Evolutionary conservation across 2,797 vertebrate genomes (phyloP), one percentile per base, ranked within the genome.

Genomic region (Sibirionetta formosa): DNA sequence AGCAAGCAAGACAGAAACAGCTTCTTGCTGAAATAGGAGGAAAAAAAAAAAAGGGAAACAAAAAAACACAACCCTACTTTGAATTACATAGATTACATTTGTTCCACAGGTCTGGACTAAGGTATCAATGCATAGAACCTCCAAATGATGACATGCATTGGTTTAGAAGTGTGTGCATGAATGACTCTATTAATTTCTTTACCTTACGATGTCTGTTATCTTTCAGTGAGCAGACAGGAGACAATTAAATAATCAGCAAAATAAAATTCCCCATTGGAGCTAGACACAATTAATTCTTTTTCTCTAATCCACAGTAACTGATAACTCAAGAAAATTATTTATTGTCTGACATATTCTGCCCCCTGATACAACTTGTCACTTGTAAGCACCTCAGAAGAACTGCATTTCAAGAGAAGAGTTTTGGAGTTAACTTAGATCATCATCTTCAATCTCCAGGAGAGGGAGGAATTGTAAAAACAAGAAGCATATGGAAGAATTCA

Each of bases 401-500:
- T 31, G 8, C 24, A 53, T 80, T 93, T 77, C 12, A 71, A 81
- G 61, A 36, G 11, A 82, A 87, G 50, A 50, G 57, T 63, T 35
- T 29, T 92, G 76, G 88, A 73, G 69, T 38, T 70, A 65, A 54
- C 12, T 69, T 44, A 44, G 18, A 44, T 44, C 9, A 44, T 44
- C 42, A 19, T 44, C 42, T 44, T 27, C 7, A 48, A 1, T 20
- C 48, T 85, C 78, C 69, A 71, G 51, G 35, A 86, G 46, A 54
- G 38, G 61, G 24, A 96, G 66, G 26, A 93, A 91, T 11, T 86
- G 29, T 54, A 58, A 75, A 87, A 93, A 54, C 27, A 83, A 91
- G 57, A 68, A 86, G 9, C 7, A 31, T 54, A 48, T 86, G 69
- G 53, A 93, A 66, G 72, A 90, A 91, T 78, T 86, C 54, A 66